Evolutionary conservation across 2,888 invertebrate species (phyloP), one percentile per base, ranked within the genome.

Genomic region (Melanostoma scalare): DNA sequence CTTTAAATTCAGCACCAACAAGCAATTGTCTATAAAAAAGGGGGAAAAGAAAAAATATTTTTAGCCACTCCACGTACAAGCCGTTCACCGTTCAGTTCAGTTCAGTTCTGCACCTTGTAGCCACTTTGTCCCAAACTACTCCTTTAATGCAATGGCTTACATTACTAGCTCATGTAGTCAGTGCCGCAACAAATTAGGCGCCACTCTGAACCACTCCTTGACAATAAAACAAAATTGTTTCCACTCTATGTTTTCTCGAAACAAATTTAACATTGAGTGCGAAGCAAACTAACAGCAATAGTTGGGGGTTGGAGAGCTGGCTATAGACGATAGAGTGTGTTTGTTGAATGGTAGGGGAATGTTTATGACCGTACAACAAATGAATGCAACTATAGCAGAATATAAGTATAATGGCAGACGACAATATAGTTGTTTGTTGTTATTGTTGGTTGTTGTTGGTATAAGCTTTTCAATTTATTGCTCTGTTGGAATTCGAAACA

Each of bases 181-280:
- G 30, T 60, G 60, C 10, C 40, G 31, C 44, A 67, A 65, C 77
- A 78, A 78, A 72, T 78, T 72, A 78, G 71, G 65, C 77, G 58
- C 71, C 77, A 53, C 60, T 58, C 46, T 38, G 6, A 58, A 42
- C 46, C 75, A 58, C 68, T 69, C 60, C 68, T 48, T 55, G 30
- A 69, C 35, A 55, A 42, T 58, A 58, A 74, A 52, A 65, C 20
- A 42, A 52, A 55, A 31, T 60, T 44, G 8, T 9, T 40, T 53
- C n/a, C 68, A 68, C 10, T 63, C 53, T 9, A 35, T 40, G 30
- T 53, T 53, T 61, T 50, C n/a, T 46, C n/a, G 68, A 55, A 76
- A 76, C 60, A 76, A 61, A 55, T 68, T 61, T 61, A n/a, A 60
- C 75, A 68, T 38, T 61, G 60, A 67, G 48, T 67, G 50, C 63